A percentile compares a stretch with the other conserved stretches of the same genome.
phyloP scores from a whole-genome alignment of 2,888 invertebrate genomes.

The Seladonia tumulorum region DNA sequence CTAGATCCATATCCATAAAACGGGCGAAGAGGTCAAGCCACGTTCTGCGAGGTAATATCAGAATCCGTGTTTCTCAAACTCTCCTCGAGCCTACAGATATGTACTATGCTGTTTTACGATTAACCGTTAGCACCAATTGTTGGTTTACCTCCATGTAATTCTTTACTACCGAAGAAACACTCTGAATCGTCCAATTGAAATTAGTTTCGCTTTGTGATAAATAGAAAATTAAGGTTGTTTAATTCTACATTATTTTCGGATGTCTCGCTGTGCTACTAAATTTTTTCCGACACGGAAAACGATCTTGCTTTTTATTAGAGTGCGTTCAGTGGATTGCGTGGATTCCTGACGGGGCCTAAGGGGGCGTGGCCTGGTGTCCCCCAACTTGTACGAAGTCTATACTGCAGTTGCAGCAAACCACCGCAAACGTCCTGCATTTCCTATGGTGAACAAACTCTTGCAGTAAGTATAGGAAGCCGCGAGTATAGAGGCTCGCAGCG shows the following conservation, averaged over 20 bases:
- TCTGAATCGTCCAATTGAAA: neutral
- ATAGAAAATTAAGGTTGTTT: too few species aligned
- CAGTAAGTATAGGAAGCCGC: neutral
- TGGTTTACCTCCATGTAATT: too few species aligned
- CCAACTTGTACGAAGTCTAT: neutral
- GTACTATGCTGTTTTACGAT: neutral
- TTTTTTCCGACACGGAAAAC: too few species aligned
- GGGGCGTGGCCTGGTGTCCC: neutral
- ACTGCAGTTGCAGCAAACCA: neutral
- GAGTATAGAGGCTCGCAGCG: neutral
- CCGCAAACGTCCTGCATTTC: neutral
- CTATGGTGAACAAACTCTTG: neutral
- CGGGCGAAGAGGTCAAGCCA: neutral
- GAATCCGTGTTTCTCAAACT: neutral
- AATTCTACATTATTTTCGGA: neutral
- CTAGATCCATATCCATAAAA: constrained; percentile 11
- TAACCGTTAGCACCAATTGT: neutral
- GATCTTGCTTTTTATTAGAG: too few species aligned
- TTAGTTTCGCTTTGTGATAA: neutral
- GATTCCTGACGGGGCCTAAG: neutral
- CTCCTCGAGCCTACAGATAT: neutral
- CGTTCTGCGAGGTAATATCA: neutral
- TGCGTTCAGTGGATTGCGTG: neutral
- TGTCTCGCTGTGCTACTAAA: too few species aligned
- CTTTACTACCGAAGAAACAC: neutral